phyloP scores from a whole-genome alignment of 2,888 invertebrate species.

The Callyntrura sp. region DNA sequence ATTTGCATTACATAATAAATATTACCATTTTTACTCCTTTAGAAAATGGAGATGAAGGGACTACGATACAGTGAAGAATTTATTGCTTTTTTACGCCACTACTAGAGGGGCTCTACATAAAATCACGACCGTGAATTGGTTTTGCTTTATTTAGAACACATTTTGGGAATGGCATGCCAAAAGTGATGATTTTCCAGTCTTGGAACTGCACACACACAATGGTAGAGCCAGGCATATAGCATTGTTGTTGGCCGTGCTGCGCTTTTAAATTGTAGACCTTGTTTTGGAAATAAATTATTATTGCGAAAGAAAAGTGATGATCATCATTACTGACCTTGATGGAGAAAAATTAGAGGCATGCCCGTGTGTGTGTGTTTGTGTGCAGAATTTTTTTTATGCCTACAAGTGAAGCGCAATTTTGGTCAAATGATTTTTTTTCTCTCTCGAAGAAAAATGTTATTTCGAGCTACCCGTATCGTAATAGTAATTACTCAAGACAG shows the following conservation, averaged over 20 bases:
- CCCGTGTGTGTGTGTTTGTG: background rate
- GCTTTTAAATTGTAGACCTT: background rate
- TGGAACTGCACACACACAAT: background rate
- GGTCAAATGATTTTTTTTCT: background rate
- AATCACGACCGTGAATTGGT: constrained; percentile 28
- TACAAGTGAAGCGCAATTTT: background rate
- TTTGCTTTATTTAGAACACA: background rate
- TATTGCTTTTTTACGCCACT: constrained; percentile 1
- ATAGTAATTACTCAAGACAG: background rate
- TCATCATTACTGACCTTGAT: constrained; percentile 47
- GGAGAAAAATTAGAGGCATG: background rate
- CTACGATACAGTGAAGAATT: background rate
- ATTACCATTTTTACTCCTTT: background rate
- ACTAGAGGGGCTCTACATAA: background rate
- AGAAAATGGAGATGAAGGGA: constrained; percentile 44
- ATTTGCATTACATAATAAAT: constrained; percentile 52
- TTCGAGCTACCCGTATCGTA: background rate
- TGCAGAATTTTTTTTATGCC: background rate
- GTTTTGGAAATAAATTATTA: background rate
- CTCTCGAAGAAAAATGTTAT: background rate
- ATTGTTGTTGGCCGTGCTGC: background rate
- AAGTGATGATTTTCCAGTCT: background rate
- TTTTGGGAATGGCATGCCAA: constrained; percentile 2
- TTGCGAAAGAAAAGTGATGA: background rate
- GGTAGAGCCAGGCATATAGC: background rate